Base-by-base conservation (phyloP, 1,140 invertebrate species). In the Plutomurus gul region DNA sequence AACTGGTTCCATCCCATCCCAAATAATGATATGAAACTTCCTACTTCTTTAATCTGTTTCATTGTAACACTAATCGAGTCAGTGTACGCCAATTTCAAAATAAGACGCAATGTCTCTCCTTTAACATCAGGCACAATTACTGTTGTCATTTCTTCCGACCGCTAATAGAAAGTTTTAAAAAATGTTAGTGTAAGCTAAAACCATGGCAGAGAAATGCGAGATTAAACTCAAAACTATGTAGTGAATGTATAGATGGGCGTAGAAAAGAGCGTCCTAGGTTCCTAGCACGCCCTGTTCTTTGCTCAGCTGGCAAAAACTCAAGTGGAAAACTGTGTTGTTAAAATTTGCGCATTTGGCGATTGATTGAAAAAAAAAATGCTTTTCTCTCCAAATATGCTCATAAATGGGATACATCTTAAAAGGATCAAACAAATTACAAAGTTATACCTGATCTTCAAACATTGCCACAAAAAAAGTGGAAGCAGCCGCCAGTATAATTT, bases 381-480 rank as follows among this genome's bases (percentile, higher is more conserved):
- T n/a, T n/a, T n/a, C n/a, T n/a, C n/a, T n/a, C n/a, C n/a, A n/a
- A n/a, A n/a, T n/a, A n/a, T n/a, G n/a, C n/a, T n/a, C n/a, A n/a
- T n/a, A n/a, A n/a, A n/a, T n/a, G n/a, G n/a, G n/a, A n/a, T n/a
- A n/a, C n/a, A n/a, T n/a, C n/a, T n/a, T n/a, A n/a, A n/a, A n/a
- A n/a, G n/a, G 18, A 20, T 7, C 11, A 51, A 51, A 51, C 4
- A 51, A 8, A 49, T 49, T 49, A 49, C 46, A n/a, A 40, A 22
- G 47, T n/a, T 8, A n/a, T 76, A 83, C 82, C 79, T 83, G 82
- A 75, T 77, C 82, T 43, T 43, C 71, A 60, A 83, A 83, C 16
- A 81, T 22, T 3, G 60, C 47, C 0, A 37, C 43, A 39, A 83
- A 83, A 36, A 83, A 79, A 33, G 73, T 79, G 1, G 77, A 81